Conservation (phyloP, 2,797 vertebrate species). For the Hylomyscus alleni region DNA sequence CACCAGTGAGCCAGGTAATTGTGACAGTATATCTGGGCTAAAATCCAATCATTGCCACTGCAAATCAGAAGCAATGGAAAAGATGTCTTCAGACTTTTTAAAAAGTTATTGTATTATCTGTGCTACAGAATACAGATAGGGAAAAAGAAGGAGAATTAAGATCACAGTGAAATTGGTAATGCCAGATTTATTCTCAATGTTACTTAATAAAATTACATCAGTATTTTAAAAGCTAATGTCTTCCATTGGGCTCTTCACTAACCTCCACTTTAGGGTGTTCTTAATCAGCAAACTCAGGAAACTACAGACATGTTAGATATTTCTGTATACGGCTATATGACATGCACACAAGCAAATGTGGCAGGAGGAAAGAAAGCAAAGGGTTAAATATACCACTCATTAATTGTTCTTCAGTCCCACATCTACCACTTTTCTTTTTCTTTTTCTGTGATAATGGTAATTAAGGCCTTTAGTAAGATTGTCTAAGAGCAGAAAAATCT, state of each 20-base stretch:
- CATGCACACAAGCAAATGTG: not conserved
- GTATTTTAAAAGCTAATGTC: not conserved
- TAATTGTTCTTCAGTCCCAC: not conserved
- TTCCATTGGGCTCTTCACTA: not conserved
- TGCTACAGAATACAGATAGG: not conserved
- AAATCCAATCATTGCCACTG: constrained; percentile 37
- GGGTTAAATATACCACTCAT: not conserved
- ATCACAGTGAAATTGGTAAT: not conserved
- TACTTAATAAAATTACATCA: constrained; percentile 13
- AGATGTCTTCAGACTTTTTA: not conserved
- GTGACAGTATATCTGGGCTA: constrained; percentile 66
- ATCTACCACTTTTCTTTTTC: not conserved
- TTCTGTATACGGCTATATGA: not conserved
- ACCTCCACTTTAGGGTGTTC: not conserved
- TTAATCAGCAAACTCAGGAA: not conserved
- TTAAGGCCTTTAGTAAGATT: not conserved
- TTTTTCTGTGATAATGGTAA: not conserved
- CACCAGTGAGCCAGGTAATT: constrained; percentile 12
- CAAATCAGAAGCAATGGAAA: constrained; percentile 53
- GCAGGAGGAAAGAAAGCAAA: not conserved
- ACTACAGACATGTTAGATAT: not conserved
- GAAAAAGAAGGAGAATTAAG: constrained; percentile 21
- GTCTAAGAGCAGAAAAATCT: not conserved
- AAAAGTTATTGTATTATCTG: not conserved
- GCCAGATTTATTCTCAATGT: not conserved